A percentile compares a stretch with the other conserved stretches of the same genome.
These are phyloP conservation scores for Pelvicachromis taeniatus DNA, from an alignment of 2,113 vertebrate genomes.

Conservation along the genomic window DNA sequence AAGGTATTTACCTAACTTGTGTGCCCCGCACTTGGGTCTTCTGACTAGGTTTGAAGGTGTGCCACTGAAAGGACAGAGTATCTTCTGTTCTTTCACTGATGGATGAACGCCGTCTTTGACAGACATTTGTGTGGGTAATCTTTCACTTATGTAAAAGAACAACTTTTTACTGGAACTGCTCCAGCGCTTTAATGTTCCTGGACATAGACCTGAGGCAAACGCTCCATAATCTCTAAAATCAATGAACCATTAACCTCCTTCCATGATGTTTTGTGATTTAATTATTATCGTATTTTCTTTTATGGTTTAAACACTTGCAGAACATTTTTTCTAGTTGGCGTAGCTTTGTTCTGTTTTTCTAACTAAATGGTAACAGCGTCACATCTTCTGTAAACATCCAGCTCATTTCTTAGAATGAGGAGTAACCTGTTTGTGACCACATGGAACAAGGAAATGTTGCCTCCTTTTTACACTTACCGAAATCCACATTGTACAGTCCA, in stretches of 20 bases:
- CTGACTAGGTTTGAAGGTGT: not conserved
- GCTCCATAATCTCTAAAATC: not conserved
- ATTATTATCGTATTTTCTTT: not conserved
- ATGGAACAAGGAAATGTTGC: not conserved
- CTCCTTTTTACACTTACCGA: not conserved
- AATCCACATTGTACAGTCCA: not conserved
- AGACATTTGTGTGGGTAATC: not conserved
- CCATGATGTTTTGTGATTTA: not conserved
- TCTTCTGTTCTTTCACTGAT: not conserved
- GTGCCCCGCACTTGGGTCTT: not conserved
- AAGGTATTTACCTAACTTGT: not conserved
- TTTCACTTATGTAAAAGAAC: not conserved
- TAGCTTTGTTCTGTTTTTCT: not conserved
- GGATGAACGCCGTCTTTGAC: not conserved
- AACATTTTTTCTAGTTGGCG: not conserved
- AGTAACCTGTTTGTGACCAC: not conserved
- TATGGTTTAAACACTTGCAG: not conserved
- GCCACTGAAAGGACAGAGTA: accelerated
- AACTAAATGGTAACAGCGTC: not conserved
- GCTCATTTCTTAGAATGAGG: not conserved
- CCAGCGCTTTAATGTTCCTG: not conserved
- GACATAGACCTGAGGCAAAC: not conserved
- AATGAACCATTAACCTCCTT: not conserved
- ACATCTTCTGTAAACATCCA: not conserved
- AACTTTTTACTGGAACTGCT: not conserved